A percentile compares a stretch with the other conserved stretches of the same genome.
These are phyloP conservation scores for Ursus arctos DNA, from an alignment of 2,113 vertebrate genomes.

Conservation along the genomic window DNA sequence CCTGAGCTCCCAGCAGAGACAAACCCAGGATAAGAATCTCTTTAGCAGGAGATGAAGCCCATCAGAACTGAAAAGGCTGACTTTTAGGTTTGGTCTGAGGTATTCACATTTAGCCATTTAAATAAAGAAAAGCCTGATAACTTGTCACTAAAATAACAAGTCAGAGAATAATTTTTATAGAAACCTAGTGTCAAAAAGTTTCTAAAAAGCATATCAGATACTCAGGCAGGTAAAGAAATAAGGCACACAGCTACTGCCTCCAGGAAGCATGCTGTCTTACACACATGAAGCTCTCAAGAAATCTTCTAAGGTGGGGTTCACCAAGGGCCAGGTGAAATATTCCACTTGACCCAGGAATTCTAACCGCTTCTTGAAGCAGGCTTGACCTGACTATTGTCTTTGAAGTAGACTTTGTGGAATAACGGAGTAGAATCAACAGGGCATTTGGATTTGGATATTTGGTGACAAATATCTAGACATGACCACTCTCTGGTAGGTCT, in stretches of 20 bases:
- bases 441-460: background rate
- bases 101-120: background rate
- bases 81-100: background rate
- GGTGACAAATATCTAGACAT: background rate
- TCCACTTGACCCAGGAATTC: background rate
- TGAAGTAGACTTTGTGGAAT: background rate
- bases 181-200: background rate
- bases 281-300: background rate
- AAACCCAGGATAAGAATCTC: background rate
- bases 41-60: background rate
- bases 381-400: background rate
- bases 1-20: background rate
- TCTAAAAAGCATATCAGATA: background rate
- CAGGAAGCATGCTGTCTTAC: background rate
- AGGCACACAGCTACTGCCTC: rapidly evolving
- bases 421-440: background rate
- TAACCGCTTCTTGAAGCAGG: background rate
- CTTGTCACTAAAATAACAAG: background rate
- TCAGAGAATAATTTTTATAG: background rate
- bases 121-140: background rate
- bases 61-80: background rate
- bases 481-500: background rate
- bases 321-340: background rate
- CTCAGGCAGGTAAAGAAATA: too few species aligned
- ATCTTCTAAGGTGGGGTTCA: background rate